Base-by-base conservation (phyloP, 2,113 vertebrate species). In the Cathartes aura region DNA sequence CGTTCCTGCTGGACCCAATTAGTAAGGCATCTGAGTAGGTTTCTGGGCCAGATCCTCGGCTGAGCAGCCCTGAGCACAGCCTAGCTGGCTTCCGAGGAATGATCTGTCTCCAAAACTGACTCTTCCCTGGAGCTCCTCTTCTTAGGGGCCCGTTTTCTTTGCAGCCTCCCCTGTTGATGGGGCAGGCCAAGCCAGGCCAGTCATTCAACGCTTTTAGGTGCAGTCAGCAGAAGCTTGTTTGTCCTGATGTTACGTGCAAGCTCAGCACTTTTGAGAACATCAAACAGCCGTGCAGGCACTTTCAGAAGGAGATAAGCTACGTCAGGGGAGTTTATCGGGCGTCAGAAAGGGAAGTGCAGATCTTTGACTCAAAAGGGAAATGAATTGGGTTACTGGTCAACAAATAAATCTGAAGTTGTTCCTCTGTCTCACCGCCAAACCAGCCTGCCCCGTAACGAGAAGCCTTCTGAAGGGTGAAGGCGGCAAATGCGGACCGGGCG, bases 371-470 rank as follows among this genome's bases (percentile, higher is more conserved):
- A 27, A 5, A 30, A 34, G 30, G 67, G 42, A 53, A 62, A 63
- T 16, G 13, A 79, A 26, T 19, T 34, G 38, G n/a, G 30, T 78
- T 52, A 38, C 19, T 23, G 80, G 60, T 34, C 43, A 56, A 10
- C 5, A 36, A 89, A 64, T 42, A 42, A 59, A 84, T 1, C 47
- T 23, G n/a, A 74, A 82, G 38, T 1, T 23, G n/a, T 26, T 78
- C 47, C 53, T 81, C 12, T 4, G 0, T 32, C 68, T 74, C 85
- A 36, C 12, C 68, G 17, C 59, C 59, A 45, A 76, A 73, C 14
- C 66, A 63, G 47, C 3, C 8, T 60, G 27, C 15, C 24, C 50
- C 2, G 11, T 7, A 4, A 15, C 0, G 6, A 75, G 80, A 12
- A 55, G 12, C 10, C 30, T 62, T 56, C 21, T 9, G 29, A 52